Conservation (phyloP, 2,797 vertebrate genomes). For the Nasua narica region DNA sequence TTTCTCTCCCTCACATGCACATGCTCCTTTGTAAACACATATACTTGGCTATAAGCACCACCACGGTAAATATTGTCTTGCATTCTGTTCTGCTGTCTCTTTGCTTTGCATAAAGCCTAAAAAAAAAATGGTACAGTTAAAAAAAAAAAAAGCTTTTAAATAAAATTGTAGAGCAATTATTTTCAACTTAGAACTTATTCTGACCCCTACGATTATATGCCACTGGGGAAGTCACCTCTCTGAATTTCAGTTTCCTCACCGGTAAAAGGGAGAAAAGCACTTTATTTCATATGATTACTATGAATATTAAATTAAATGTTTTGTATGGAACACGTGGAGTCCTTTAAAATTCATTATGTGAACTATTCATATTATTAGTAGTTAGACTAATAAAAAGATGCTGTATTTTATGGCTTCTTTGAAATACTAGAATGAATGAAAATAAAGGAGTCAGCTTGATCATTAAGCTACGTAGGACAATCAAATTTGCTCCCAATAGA, state of each 20-base stretch:
- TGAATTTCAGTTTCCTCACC: constrained; percentile 7
- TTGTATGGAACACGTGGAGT: not conserved
- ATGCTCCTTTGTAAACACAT: not conserved
- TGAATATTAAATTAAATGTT: constrained; percentile 13
- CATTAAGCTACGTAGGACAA: not conserved
- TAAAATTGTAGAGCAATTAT: not conserved
- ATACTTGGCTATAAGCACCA: not conserved
- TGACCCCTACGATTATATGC: not conserved
- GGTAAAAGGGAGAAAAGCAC: not conserved
- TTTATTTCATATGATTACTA: not conserved
- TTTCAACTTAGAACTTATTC: not conserved
- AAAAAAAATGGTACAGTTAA: not conserved
- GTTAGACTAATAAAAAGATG: not conserved
- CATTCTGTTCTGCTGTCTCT: not conserved
- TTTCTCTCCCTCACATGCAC: not conserved
- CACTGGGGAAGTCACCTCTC: not conserved
- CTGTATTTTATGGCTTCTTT: not conserved
- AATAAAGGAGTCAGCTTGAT: not conserved
- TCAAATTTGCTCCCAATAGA: not conserved
- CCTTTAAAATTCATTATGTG: not conserved
- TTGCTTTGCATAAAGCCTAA: not conserved
- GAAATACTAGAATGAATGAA: not conserved
- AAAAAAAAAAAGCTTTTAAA: not conserved
- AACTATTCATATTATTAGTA: not conserved
- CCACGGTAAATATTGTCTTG: not conserved